Percentiles rank a stretch among this genome's conserved stretches.
phyloP scores from a whole-genome alignment of 2,113 vertebrate species.

The Apus apus region DNA sequence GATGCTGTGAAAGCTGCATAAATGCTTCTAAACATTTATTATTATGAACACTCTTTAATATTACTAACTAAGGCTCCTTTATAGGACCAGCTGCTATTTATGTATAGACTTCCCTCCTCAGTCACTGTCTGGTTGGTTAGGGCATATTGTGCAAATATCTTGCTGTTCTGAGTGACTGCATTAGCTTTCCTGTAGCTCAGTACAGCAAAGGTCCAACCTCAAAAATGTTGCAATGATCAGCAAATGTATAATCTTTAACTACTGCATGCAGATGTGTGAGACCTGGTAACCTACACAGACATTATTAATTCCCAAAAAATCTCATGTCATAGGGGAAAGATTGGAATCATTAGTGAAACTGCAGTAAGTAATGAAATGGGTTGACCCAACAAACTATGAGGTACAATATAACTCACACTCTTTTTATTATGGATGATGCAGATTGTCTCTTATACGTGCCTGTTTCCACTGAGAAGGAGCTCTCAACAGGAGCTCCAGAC shows the following conservation, averaged over 20 bases:
- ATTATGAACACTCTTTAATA: background rate
- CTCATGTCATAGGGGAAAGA: background rate
- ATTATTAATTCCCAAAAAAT: background rate
- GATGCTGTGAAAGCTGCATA: background rate
- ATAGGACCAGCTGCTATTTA: conserved; percentile 56
- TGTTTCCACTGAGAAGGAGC: background rate
- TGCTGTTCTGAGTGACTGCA: conserved; percentile 31
- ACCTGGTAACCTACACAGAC: background rate
- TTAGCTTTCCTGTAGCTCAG: background rate
- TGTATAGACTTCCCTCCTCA: conserved; percentile 20
- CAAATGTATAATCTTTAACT: background rate
- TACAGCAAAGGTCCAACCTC: background rate
- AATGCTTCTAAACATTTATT: background rate
- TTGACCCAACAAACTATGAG: background rate
- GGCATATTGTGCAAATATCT: conserved; percentile 32
- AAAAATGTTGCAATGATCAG: background rate
- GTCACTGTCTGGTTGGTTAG: background rate
- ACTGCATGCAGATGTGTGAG: background rate
- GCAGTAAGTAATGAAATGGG: background rate
- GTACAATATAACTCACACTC: background rate
- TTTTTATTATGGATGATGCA: conserved; percentile 12
- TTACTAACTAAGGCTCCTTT: conserved; percentile 30
- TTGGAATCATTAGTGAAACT: background rate
- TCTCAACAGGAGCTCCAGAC: background rate
- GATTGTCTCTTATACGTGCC: background rate